A percentile compares a stretch with the other conserved stretches of the same genome.
Evolutionary conservation across 2,888 invertebrate species (phyloP).

Genomic region (Ochropacha duplaris): DNA sequence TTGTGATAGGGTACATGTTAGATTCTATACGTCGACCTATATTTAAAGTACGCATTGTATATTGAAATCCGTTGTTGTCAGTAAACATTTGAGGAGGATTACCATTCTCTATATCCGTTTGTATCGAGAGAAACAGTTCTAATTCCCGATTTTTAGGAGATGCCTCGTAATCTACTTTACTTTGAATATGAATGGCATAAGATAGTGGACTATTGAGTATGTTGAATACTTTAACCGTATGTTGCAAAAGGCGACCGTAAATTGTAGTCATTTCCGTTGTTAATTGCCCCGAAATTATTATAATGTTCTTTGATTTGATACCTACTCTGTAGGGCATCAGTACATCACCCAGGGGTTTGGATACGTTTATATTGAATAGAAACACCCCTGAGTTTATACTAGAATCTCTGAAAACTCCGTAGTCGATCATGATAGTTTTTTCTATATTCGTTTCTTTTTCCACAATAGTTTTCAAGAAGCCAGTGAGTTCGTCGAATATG

Average conservation of each 20-base stretch:
- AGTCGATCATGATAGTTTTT: conserved; percentile 82
- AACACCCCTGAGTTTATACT: conserved; percentile 97
- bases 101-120: conserved; percentile 91
- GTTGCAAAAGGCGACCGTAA: conserved; percentile 89
- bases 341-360: conserved; percentile 91
- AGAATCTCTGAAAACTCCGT: conserved; percentile 93
- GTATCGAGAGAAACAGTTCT: conserved; percentile 94
- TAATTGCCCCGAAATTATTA: conserved; percentile 92
- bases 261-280: conserved; percentile 92
- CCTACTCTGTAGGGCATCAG: conserved; percentile 87
- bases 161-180: conserved; percentile 90
- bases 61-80: conserved; percentile 96
- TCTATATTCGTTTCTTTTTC: conserved; percentile 72
- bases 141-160: conserved; percentile 93
- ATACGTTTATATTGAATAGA: conserved; percentile 94
- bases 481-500: conserved; percentile 90
- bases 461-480: conserved; percentile 90
- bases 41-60: conserved; percentile 89
- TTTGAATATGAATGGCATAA: conserved; percentile 89
- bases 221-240: conserved; percentile 91
- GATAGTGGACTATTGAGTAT: conserved; percentile 85
- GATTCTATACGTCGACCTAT: conserved; percentile 93
- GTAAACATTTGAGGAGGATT: conserved; percentile 91
- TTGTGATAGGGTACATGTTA: conserved; percentile 97
- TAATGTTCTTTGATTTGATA: conserved; percentile 78